Evolutionary conservation across 2,113 vertebrate species (phyloP).

Genomic region (Brachypodius melanocephalos): DNA sequence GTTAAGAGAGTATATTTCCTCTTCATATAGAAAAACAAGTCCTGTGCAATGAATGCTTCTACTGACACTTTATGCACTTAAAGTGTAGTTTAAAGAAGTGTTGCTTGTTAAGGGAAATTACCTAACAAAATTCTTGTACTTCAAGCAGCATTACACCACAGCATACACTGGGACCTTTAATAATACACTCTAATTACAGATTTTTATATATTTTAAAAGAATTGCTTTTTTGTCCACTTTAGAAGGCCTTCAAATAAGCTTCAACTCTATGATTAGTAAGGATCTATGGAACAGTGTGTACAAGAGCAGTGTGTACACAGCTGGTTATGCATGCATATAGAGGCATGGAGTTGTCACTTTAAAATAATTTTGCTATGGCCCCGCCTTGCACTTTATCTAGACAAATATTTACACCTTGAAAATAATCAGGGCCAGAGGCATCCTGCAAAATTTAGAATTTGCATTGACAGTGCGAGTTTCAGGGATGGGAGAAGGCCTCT

Average conservation of each 20-base stretch:
- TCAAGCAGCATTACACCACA: slow-evolving; percentile 7
- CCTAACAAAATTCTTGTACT: slow-evolving; percentile 32
- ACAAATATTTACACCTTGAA: neutral
- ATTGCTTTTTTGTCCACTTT: slow-evolving; percentile 24
- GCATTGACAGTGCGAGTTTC: neutral
- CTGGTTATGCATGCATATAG: neutral
- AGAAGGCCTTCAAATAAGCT: neutral
- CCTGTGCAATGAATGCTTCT: slow-evolving; percentile 40
- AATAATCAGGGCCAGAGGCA: neutral
- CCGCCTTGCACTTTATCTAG: neutral
- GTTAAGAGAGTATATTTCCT: slow-evolving; percentile 66
- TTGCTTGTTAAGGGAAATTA: slow-evolving; percentile 58
- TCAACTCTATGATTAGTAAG: neutral
- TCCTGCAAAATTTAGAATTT: neutral
- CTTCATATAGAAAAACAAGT: slow-evolving; percentile 36
- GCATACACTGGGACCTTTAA: neutral
- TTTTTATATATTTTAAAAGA: neutral
- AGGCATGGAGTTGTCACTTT: neutral
- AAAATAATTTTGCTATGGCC: neutral
- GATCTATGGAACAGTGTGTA: neutral
- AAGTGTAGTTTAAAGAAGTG: slow-evolving; percentile 36
- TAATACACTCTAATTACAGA: slow-evolving; percentile 12
- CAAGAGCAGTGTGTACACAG: neutral
- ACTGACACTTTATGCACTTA: slow-evolving; percentile 30
- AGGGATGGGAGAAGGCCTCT: neutral